These are phyloP conservation scores for Philantomba maxwellii DNA, from an alignment of 2,113 vertebrate species.

Conservation along the genomic window DNA sequence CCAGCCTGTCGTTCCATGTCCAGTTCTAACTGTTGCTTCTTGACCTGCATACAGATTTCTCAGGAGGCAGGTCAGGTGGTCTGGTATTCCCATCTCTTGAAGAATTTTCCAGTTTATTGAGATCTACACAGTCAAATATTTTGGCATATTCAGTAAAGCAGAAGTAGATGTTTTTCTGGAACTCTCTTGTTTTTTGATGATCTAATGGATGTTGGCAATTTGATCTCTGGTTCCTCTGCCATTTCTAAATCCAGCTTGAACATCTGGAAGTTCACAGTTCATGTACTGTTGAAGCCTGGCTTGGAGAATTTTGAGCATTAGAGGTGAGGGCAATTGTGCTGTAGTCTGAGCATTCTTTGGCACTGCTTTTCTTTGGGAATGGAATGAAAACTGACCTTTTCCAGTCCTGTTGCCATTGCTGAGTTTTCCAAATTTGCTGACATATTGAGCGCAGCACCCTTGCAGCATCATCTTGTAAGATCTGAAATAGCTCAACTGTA, in stretches of 20 bases:
- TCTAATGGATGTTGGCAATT: not conserved
- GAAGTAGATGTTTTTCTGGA: not conserved
- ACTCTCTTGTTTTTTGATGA: not conserved
- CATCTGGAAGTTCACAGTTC: not conserved
- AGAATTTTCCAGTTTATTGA: not conserved
- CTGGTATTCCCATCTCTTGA: not conserved
- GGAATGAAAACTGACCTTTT: not conserved
- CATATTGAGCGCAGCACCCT: not conserved
- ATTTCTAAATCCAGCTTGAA: not conserved
- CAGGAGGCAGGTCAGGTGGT: not conserved
- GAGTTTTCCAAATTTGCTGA: not conserved
- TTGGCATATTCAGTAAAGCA: not conserved
- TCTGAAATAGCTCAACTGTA: not conserved
- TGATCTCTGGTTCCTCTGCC: not conserved
- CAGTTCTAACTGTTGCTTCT: not conserved
- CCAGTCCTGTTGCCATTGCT: not conserved
- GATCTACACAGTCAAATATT: not conserved
- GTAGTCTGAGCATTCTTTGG: not conserved
- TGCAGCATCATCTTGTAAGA: not conserved
- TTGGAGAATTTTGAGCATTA: not conserved
- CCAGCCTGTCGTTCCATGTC: not conserved
- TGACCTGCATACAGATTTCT: not conserved
- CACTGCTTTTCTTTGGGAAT: not conserved
- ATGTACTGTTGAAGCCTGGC: not conserved
- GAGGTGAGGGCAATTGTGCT: not conserved